Base-by-base conservation (phyloP, 2,888 invertebrate genomes). In the Erynnis tages region DNA sequence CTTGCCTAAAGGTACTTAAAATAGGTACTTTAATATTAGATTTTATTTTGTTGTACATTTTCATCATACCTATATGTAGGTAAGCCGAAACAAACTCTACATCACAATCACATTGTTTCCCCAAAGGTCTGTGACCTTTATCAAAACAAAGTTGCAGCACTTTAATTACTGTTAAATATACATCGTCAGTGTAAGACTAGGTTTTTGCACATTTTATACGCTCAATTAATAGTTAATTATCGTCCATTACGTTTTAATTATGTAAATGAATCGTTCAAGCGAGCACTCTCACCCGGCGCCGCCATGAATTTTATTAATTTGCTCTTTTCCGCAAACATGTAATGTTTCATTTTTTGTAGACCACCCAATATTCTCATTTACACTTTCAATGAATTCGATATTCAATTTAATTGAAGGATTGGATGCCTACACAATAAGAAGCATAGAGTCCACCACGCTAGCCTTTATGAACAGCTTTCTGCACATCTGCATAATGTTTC, bases 131-230 rank as follows among this genome's bases (percentile, higher is more conserved):
- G 34, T 8, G 6, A 6, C 10, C 4, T 29, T 27, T 37, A 23
- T 10, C 8, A 6, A 13, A 37, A 56, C 56, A 56, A 47, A 38
- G 56, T 56, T 56, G 60, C 57, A 49, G 4, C 43, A n/a, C 37
- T 14, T 46, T 43, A 54, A 54, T 50, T 54, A 27, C 2, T 2
- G 2, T 2, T 8, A 48, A 50, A 27, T 47, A 47, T 34, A 16
- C 1, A 48, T 17, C 47, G 53, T 54, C n/a, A 52, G 38, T 32
- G 27, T 38, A 48, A 32, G 27, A 40, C 19, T n/a, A 6, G 35
- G 14, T 29, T 23, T 35, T 53, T 58, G 50, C 46, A 47, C 46
- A 56, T 47, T 54, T 46, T 43, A 25, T 54, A 37, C 11, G 19
- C 34, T 23, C 40, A 32, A 43, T 49, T 50, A 49, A 41, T 54